These are phyloP conservation scores for Hormiphora californensis DNA, from an alignment of 37 sponge, comb jelly and placozoan species.

Conservation along the genomic window DNA sequence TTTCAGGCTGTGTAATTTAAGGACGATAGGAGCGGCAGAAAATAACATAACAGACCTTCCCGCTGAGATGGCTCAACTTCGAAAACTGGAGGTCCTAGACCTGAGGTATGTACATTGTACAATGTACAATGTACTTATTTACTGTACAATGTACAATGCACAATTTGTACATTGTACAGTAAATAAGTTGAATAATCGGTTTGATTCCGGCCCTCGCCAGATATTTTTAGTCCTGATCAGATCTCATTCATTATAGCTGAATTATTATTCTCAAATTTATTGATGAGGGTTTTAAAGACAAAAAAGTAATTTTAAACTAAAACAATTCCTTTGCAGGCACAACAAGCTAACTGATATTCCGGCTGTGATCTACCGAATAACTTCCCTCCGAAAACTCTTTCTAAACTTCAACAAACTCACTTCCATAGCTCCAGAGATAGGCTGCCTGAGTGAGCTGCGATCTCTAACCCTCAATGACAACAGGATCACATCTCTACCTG, in stretches of 20 bases:
- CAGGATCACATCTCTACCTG: slow-evolving; percentile 7
- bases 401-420: slow-evolving; percentile 39
- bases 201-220: no score
- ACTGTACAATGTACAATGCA: no score
- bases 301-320: no score
- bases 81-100: slow-evolving; percentile 33
- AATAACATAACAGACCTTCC: slow-evolving; percentile 24
- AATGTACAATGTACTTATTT: no score
- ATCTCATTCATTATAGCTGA: no score
- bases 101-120: no score
- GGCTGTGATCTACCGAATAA: not conserved
- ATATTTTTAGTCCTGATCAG: no score
- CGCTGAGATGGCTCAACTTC: slow-evolving; percentile 6
- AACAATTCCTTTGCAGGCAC: no score
- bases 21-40: slow-evolving; percentile 11
- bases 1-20: not conserved
- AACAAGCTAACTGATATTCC: slow-evolving; percentile 44
- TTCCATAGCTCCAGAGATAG: not conserved
- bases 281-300: no score
- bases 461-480: slow-evolving; percentile 11
- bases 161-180: no score
- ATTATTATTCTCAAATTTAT: no score
- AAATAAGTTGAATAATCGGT: no score
- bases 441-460: not conserved
- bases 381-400: slow-evolving; percentile 27